A percentile compares a stretch with the other conserved stretches of the same genome.
These are phyloP conservation scores for Sebastes taczanowskii DNA, from an alignment of 2,797 vertebrate species.

Conservation along the genomic window DNA sequence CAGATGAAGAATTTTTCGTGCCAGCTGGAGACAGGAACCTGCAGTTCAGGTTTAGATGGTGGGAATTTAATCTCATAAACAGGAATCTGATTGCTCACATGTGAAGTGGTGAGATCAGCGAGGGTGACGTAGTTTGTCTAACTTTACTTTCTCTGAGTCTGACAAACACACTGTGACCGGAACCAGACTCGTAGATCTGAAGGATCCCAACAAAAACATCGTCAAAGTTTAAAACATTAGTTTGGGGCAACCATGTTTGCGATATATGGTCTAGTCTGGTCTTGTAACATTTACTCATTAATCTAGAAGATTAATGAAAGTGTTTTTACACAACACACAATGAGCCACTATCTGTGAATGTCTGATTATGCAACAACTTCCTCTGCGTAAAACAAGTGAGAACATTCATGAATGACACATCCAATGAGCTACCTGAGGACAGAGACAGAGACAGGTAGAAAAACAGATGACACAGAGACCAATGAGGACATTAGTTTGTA, in stretches of 20 bases:
- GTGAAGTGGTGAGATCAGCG: conserved; percentile 23
- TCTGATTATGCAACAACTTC: conserved; percentile 16
- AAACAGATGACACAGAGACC: background rate
- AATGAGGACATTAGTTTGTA: background rate
- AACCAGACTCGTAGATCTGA: background rate
- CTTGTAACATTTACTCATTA: background rate
- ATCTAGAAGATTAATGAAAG: background rate
- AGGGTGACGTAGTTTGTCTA: conserved; percentile 7
- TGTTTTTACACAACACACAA: background rate
- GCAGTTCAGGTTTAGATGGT: conserved; percentile 35
- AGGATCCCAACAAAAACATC: background rate
- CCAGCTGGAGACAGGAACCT: conserved; percentile 35
- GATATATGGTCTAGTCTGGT: background rate
- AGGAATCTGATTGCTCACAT: conserved; percentile 17
- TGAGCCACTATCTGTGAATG: conserved; percentile 2
- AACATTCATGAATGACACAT: conserved; percentile 6
- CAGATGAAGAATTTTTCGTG: background rate
- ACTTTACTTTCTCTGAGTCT: background rate
- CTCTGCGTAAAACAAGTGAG: background rate
- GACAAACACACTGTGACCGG: background rate
- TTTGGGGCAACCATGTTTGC: background rate
- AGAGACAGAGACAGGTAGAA: background rate
- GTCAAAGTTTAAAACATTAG: background rate
- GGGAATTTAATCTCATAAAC: conserved; percentile 10
- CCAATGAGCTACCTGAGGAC: background rate